Conservation (phyloP, 2,113 vertebrate genomes). For the Triplophysa rosa region DNA sequence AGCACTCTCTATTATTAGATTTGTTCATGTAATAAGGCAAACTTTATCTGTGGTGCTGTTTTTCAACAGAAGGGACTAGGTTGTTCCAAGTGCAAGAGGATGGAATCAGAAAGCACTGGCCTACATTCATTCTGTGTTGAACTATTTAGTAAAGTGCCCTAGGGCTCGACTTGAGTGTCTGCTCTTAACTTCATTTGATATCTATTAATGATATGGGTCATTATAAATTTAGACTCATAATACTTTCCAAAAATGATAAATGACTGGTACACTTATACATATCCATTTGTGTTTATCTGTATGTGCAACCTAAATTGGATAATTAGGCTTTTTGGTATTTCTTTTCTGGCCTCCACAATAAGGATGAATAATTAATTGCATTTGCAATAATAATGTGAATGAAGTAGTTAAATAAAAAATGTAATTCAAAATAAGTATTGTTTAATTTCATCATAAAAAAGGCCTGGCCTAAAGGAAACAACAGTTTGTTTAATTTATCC, state of each 20-base stretch:
- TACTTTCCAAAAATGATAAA: slow-evolving; percentile 61
- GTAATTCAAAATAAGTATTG: no score
- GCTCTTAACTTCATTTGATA: slow-evolving; percentile 73
- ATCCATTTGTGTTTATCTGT: slow-evolving; percentile 24
- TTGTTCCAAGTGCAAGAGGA: slow-evolving; percentile 67
- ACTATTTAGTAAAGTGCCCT: slow-evolving; percentile 79
- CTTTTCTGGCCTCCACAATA: background rate
- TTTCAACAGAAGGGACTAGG: slow-evolving; percentile 43
- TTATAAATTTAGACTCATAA: slow-evolving; percentile 64
- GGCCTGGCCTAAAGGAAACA: no score
- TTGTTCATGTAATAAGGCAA: slow-evolving; percentile 17
- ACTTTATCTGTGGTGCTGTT: slow-evolving; percentile 12
- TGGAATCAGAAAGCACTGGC: slow-evolving; percentile 66
- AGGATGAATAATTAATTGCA: no score
- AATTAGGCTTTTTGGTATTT: background rate
- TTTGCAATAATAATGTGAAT: no score
- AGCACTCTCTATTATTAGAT: slow-evolving; percentile 24
- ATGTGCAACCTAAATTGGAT: slow-evolving; percentile 19
- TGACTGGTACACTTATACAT: slow-evolving; percentile 44
- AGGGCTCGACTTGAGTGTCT: slow-evolving; percentile 74
- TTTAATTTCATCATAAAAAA: no score
- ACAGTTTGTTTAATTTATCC: no score
- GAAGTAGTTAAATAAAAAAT: no score
- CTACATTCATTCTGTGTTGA: slow-evolving; percentile 80
- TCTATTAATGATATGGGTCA: slow-evolving; percentile 77